Evolutionary conservation across 37 sponge, comb jelly and placozoan genomes (phyloP), one percentile per base, ranked within the genome.

Genomic region (Ianthella basta): DNA sequence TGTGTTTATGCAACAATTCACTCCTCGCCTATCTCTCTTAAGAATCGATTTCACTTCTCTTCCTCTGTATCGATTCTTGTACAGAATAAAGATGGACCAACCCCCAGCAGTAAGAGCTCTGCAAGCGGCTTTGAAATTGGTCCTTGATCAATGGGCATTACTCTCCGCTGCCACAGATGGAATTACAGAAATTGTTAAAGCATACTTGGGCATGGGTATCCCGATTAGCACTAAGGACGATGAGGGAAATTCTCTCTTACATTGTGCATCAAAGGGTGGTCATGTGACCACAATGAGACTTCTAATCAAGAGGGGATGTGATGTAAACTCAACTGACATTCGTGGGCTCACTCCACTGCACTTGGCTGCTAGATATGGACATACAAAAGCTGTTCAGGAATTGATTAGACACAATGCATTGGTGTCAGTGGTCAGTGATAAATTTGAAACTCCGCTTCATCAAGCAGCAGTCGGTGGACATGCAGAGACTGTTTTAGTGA

Each of bases 301-400:
- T 12, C 30, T 72, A 8, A 12, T 72, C 10, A 19, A 37, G 8
- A 20, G 20, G 10, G 39, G 39, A 13, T 15, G 8, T 38, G 12
- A 8, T 30, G 30, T 72, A 13, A 30, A 72, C 36, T 12, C 12
- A 32, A 37, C 5, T 13, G 73, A 72, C 19, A 72, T 20, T 12
- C 16, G 40, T 34, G 73, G 73, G 19, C 16, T 15, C 14, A 72
- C 73, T 20, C 38, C 73, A 72, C 73, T 72, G 32, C 73, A 72
- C 30, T 6, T 20, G 32, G 73, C 73, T 72, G 38, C 73, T 20
- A 20, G 21, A 14, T 12, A 33, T 34, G 73, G 73, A 8, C 38
- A 72, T 20, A 72, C 73, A 30, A 33, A 19, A 13, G 73, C 73
- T 34, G 73, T 19, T 37, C 8, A 37, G 32, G 73, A 72, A 37